phyloP scores from a whole-genome alignment of 2,797 vertebrate species.

The Enteromius treurensis region DNA sequence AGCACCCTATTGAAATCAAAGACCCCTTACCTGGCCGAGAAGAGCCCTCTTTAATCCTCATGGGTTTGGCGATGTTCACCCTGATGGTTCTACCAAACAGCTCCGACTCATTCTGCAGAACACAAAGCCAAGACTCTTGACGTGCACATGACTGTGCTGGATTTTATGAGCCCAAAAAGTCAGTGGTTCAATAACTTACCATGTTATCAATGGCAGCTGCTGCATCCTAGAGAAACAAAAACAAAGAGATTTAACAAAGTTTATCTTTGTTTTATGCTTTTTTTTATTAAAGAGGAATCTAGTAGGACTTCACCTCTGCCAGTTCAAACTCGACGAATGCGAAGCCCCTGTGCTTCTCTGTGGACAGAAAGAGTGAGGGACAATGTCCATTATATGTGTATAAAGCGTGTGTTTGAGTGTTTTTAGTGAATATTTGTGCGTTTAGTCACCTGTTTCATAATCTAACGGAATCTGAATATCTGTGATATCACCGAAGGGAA shows the following conservation, averaged over 20 bases:
- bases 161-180: not conserved
- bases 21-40: constrained; percentile 88
- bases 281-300: not conserved
- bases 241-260: not conserved
- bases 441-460: constrained; percentile 90
- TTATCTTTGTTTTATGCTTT: not conserved
- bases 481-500: constrained; percentile 93
- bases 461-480: constrained; percentile 98
- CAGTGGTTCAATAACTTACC: constrained; percentile 73
- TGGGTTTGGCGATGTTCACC: constrained; percentile 96
- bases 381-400: not conserved
- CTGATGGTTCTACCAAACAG: constrained; percentile 95
- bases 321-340: constrained; percentile 96
- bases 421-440: not conserved
- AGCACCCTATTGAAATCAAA: not conserved
- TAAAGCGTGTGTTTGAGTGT: not conserved
- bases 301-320: constrained; percentile 84
- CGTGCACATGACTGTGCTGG: not conserved
- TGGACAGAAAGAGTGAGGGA: constrained; percentile 41
- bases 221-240: constrained; percentile 82
- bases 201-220: constrained; percentile 98
- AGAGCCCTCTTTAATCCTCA: constrained; percentile 97
- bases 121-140: not conserved
- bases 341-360: constrained; percentile 97
- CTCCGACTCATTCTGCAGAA: constrained; percentile 87